phyloP scores from a whole-genome alignment of 2,888 invertebrate genomes.

The Therioaphis trifolii region DNA sequence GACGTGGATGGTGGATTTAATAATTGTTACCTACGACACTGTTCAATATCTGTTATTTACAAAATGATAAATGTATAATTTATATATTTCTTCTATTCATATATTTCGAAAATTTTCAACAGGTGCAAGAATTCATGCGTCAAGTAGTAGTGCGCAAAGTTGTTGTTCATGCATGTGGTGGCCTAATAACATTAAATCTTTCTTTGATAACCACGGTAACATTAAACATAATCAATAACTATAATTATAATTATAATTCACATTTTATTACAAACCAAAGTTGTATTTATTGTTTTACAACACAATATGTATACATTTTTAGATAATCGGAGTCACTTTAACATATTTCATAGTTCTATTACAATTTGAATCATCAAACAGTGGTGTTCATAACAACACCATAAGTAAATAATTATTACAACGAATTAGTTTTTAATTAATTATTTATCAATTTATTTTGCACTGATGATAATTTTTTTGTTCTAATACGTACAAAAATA shows the following conservation, averaged over 20 bases:
- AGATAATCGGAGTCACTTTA: constrained; percentile 53
- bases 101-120: neutral
- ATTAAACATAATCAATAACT: no score
- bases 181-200: constrained; percentile 38
- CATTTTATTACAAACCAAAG: neutral
- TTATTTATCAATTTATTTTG: no score
- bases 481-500: no score
- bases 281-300: neutral
- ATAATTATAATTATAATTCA: neutral
- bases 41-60: no score
- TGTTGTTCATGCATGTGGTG: constrained; percentile 20
- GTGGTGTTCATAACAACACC: neutral
- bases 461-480: no score
- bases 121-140: constrained; percentile 51
- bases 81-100: no score
- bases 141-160: constrained; percentile 48
- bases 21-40: no score
- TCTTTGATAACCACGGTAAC: constrained; percentile 56
- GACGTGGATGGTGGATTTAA: no score
- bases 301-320: neutral
- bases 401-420: neutral
- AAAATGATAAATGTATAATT: no score
- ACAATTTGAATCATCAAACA: constrained; percentile 46
- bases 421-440: no score
- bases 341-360: constrained; percentile 53